Evolutionary conservation across 1,140 invertebrate genomes (phyloP), one percentile per base, ranked within the genome.

Genomic region (Platorchestia sp.): DNA sequence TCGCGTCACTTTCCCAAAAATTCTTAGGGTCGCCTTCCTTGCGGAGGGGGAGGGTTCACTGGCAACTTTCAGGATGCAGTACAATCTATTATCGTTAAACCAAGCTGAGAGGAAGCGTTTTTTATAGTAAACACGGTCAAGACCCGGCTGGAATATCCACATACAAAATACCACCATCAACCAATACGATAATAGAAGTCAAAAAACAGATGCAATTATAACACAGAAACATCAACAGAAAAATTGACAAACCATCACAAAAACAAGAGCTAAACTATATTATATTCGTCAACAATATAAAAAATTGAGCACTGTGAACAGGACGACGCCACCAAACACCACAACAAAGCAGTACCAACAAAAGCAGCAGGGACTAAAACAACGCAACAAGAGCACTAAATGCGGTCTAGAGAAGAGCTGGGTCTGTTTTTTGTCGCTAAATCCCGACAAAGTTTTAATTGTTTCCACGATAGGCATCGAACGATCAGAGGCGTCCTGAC

Each of bases 381-480:
- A 75, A 10, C 59, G 59, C 59, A 75, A 36, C 59, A 75, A 36
- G 27, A 10, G 59, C 59, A 75, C 59, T 75, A 75, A 75, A 27
- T 22, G 59, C 59, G 36, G 59, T 22, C 59, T 10, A 75, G 59
- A 75, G 59, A 75, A 75, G 59, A 75, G 87, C 87, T 45, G 91
- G 91, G 36, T 93, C 91, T 93, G 91, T 93, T 93, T 75, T 93
- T 93, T 93, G 91, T 47, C 91, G 91, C 91, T 93, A 93, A 93
- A 93, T 93, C 91, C 91, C 45, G 43, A 44, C 91, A 93, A 93
- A 93, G 91, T 93, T 93, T 93, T 93, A 93, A 93, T 93, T 93
- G 91, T 93, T 93, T 93, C 91, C 91, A 93, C 91, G 91, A 93
- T 93, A 93, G 91, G 91, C 91, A 93, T 47, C 91, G 91, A 93